Percentiles rank a stretch among this genome's conserved stretches.
Evolutionary conservation across 2,888 invertebrate species (phyloP).

Genomic region (Sycophila texana): DNA sequence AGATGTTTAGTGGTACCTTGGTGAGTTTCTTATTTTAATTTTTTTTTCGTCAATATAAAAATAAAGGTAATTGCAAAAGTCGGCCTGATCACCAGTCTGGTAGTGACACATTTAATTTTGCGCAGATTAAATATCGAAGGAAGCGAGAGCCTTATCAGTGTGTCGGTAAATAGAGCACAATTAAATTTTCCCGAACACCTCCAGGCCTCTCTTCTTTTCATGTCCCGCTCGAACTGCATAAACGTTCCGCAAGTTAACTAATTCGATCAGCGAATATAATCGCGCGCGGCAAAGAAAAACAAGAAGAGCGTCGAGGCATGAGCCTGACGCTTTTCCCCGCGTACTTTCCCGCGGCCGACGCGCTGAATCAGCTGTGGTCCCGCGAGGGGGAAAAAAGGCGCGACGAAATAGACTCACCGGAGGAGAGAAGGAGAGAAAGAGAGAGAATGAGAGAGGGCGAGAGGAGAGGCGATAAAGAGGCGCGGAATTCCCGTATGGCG

Average conservation of each 20-base stretch:
- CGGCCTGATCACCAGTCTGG: conserved; percentile 29
- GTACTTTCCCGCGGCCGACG: not conserved
- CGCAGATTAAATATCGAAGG: conserved; percentile 31
- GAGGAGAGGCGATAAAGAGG: too few species aligned
- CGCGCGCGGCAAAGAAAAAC: too few species aligned
- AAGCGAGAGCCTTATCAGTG: not conserved
- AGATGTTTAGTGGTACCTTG: not conserved
- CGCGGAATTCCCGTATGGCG: conserved; percentile 12
- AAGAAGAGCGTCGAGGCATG: too few species aligned
- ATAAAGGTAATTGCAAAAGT: conserved; percentile 31
- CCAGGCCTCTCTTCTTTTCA: too few species aligned
- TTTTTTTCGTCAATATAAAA: conserved; percentile 22
- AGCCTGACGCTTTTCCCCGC: not conserved
- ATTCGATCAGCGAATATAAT: too few species aligned
- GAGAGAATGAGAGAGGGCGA: too few species aligned
- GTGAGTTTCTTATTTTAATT: not conserved
- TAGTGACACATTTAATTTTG: conserved; percentile 45
- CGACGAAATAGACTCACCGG: too few species aligned
- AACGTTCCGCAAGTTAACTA: too few species aligned
- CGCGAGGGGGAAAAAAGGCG: too few species aligned
- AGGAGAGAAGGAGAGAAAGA: too few species aligned
- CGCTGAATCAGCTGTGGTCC: not conserved
- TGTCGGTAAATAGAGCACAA: conserved; percentile 12
- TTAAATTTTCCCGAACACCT: not conserved
- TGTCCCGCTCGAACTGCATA: too few species aligned